phyloP scores from a whole-genome alignment of 2,113 vertebrate genomes.

The Phycodurus eques region DNA sequence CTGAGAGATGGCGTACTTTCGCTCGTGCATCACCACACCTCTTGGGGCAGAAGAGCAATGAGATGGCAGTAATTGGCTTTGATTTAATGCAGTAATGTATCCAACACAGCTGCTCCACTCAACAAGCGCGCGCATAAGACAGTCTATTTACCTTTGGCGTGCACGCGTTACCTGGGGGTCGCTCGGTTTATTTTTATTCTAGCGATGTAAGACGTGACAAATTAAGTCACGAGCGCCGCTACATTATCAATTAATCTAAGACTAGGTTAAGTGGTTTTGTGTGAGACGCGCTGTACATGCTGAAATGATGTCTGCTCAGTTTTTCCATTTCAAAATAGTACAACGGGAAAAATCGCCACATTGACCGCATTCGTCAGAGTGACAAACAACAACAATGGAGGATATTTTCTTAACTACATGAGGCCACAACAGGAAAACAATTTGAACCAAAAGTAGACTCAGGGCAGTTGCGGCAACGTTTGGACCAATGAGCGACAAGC shows the following conservation, averaged over 20 bases:
- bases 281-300: too few species aligned
- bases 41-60: conserved; percentile 44
- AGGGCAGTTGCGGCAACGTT: too few species aligned
- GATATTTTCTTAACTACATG: too few species aligned
- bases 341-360: too few species aligned
- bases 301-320: too few species aligned
- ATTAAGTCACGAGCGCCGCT: neutral
- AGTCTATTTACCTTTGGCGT: conserved; percentile 49
- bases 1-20: conserved; percentile 4
- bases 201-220: conserved; percentile 5
- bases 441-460: too few species aligned
- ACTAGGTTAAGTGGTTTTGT: neutral
- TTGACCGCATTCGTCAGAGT: too few species aligned
- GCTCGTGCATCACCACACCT: conserved; percentile 32
- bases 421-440: too few species aligned
- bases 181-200: conserved; percentile 41
- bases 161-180: conserved; percentile 38
- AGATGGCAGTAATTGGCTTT: conserved; percentile 60
- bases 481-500: too few species aligned
- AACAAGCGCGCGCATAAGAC: conserved; percentile 43
- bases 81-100: conserved; percentile 63
- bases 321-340: too few species aligned
- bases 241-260: neutral
- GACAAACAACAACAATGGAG: too few species aligned
- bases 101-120: conserved; percentile 55